A percentile compares a stretch with the other conserved stretches of the same genome.
Conservation (phyloP, 2,113 vertebrate species). For the Onychorhynchus coronatus region DNA sequence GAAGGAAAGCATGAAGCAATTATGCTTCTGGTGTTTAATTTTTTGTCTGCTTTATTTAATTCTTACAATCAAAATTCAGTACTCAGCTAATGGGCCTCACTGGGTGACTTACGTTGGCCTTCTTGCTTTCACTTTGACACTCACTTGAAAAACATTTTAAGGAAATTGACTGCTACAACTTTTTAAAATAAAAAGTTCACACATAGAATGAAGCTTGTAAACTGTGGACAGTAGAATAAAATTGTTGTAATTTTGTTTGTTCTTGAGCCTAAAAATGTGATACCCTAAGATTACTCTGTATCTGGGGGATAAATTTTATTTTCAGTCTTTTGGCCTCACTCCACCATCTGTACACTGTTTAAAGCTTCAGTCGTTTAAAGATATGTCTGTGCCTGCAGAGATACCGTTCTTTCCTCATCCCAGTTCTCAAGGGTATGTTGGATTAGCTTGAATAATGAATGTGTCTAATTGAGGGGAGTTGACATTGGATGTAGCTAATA, state of each 20-base stretch:
- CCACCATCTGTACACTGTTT: background rate
- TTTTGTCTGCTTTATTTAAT: background rate
- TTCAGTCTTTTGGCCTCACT: background rate
- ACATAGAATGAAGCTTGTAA: background rate
- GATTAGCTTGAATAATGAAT: conserved; percentile 9
- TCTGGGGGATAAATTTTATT: background rate
- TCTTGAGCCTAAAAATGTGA: background rate
- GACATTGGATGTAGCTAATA: background rate
- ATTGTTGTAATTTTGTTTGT: background rate
- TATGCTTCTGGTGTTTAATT: background rate
- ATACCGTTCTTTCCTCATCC: background rate
- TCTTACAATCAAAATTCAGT: background rate
- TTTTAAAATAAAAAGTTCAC: background rate
- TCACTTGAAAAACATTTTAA: background rate
- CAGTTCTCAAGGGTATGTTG: background rate
- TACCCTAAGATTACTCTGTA: background rate
- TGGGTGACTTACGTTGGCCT: background rate
- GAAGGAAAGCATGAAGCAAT: background rate
- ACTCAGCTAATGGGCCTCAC: background rate
- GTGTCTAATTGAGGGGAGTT: background rate
- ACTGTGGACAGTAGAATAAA: background rate
- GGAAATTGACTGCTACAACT: background rate
- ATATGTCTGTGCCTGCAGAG: background rate
- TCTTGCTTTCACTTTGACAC: background rate
- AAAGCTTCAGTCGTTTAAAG: background rate